Conservation (phyloP, 2,797 vertebrate species). For the Argya squamiceps region DNA sequence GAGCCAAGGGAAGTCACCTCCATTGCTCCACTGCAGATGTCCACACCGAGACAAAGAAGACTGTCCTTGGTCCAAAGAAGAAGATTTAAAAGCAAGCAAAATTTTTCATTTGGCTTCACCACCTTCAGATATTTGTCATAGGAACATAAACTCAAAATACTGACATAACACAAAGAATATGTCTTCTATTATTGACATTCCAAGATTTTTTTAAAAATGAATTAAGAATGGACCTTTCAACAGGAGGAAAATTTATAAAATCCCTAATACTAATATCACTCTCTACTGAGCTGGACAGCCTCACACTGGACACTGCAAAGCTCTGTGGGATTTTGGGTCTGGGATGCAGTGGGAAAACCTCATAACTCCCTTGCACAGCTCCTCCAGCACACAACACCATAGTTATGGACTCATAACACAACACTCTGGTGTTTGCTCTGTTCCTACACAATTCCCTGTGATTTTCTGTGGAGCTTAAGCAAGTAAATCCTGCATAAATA, state of each 20-base stretch:
- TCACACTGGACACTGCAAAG: accelerated
- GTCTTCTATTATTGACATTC: not conserved
- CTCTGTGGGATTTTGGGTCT: not conserved
- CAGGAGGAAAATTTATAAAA: not conserved
- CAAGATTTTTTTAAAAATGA: not conserved
- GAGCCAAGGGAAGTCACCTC: not conserved
- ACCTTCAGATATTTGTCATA: not conserved
- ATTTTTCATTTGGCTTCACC: not conserved
- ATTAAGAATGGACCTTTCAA: constrained; percentile 9
- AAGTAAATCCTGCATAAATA: not conserved
- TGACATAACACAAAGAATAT: not conserved
- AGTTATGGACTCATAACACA: not conserved
- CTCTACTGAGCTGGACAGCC: not conserved
- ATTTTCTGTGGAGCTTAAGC: not conserved
- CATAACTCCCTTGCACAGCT: not conserved
- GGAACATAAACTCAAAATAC: not conserved
- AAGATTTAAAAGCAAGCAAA: not conserved
- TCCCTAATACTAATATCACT: accelerated
- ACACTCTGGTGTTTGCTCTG: not conserved
- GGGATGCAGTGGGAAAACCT: not conserved
- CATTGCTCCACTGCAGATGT: not conserved
- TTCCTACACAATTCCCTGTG: not conserved
- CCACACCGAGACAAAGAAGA: not conserved
- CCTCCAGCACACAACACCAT: not conserved
- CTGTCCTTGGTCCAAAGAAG: not conserved